Evolutionary conservation across 2,888 invertebrate genomes (phyloP).

Genomic region (Dendrolimus pini): DNA sequence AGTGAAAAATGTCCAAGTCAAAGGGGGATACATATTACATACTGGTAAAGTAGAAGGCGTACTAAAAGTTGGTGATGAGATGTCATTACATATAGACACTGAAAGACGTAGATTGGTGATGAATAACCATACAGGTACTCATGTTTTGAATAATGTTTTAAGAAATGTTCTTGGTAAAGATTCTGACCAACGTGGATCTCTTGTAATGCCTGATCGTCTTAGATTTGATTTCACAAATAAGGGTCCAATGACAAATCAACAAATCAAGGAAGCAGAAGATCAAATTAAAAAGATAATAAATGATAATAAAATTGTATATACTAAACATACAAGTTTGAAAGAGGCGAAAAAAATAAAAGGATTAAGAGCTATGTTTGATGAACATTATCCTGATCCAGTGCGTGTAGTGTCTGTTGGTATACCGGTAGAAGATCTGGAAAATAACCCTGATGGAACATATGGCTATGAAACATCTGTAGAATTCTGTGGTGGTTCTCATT

Average conservation of each 20-base stretch:
- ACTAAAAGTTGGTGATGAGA: slow-evolving; percentile 89
- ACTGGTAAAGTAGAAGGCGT: slow-evolving; percentile 92
- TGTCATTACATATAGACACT: slow-evolving; percentile 89
- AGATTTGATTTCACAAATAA: slow-evolving; percentile 98
- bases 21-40: slow-evolving; percentile 97
- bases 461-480: slow-evolving; percentile 95
- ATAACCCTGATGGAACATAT: slow-evolving; percentile 87
- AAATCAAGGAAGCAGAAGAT: slow-evolving; percentile 92
- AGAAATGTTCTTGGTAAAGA: slow-evolving; percentile 92
- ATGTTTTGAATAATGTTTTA: slow-evolving; percentile 96
- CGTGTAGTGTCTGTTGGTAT: slow-evolving; percentile 95
- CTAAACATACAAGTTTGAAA: slow-evolving; percentile 88
- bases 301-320: slow-evolving; percentile 88
- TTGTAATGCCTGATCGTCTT: slow-evolving; percentile 97
- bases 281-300: slow-evolving; percentile 85
- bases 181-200: slow-evolving; percentile 96
- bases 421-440: slow-evolving; percentile 91
- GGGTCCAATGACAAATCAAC: slow-evolving; percentile 90
- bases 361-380: slow-evolving; percentile 98
- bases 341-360: slow-evolving; percentile 95
- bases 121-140: slow-evolving; percentile 99
- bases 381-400: slow-evolving; percentile 98
- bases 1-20: slow-evolving; percentile 94
- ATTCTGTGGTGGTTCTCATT: slow-evolving; percentile 99
- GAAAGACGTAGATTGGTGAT: slow-evolving; percentile 93